Conservation (phyloP, 2,888 invertebrate species). For the Corbicula japonica region DNA sequence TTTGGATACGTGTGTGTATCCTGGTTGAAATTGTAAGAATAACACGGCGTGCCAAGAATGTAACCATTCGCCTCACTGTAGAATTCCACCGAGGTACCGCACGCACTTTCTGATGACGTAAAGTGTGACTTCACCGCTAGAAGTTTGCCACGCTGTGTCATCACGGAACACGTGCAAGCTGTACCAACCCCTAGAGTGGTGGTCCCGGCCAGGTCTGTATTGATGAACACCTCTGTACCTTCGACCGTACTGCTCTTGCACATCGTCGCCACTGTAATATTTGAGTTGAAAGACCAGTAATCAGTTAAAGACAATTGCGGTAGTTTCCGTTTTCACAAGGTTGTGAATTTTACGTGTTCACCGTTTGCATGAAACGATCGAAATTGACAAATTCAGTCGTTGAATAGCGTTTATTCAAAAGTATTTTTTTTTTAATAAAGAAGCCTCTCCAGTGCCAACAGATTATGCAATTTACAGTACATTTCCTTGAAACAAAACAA, state of each 20-base stretch:
- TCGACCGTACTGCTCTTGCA: constrained; percentile 14
- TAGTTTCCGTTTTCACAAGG: no score
- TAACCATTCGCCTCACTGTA: not conserved
- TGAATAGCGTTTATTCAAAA: no score
- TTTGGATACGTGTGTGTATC: not conserved
- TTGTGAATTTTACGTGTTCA: no score
- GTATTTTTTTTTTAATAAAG: no score
- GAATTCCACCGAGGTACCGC: constrained; percentile 21
- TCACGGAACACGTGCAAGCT: constrained; percentile 24
- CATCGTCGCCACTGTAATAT: constrained; percentile 45
- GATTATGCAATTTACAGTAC: no score
- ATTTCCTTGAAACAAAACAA: no score
- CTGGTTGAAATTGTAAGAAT: not conserved
- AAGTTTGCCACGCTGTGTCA: constrained; percentile 21
- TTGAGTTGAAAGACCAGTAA: no score
- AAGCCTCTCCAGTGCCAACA: no score
- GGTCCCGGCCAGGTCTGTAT: constrained; percentile 7
- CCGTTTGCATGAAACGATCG: no score
- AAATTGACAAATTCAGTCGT: no score
- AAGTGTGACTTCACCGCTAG: constrained; percentile 3
- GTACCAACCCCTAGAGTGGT: constrained; percentile 1
- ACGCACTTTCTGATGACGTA: not conserved
- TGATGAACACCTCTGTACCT: constrained; percentile 24
- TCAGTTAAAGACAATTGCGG: no score
- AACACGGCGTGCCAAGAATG: not conserved